Percentiles rank a stretch among this genome's conserved stretches.
These are phyloP conservation scores for Nyctibius bracteatus DNA, from an alignment of 2,113 vertebrate species.

Conservation along the genomic window DNA sequence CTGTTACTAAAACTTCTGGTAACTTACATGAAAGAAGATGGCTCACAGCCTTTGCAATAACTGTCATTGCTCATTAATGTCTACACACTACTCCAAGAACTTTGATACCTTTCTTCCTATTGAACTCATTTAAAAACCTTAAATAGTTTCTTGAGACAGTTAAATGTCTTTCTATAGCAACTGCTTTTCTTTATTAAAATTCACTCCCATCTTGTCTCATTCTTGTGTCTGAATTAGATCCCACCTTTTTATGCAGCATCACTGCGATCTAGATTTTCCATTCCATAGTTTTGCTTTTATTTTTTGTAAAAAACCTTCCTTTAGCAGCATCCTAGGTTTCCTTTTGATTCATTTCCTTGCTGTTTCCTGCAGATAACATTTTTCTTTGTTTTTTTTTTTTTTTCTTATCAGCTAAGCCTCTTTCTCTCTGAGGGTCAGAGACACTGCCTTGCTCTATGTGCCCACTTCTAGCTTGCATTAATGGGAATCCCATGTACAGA, in stretches of 20 bases:
- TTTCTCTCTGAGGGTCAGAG: background rate
- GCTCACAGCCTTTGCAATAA: background rate
- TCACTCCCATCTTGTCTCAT: background rate
- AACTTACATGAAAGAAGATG: background rate
- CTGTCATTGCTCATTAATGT: background rate
- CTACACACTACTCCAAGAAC: background rate
- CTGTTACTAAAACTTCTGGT: background rate
- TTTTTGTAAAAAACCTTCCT: background rate
- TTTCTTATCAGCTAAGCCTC: background rate
- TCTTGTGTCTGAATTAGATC: background rate
- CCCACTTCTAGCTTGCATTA: background rate
- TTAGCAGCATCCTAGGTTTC: background rate
- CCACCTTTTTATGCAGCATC: background rate
- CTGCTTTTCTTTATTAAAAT: background rate
- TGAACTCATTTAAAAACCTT: background rate
- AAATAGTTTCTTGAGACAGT: background rate
- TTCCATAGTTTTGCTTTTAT: background rate
- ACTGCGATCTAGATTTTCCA: background rate
- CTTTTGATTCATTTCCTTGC: background rate
- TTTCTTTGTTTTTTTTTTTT: background rate
- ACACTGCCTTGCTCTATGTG: background rate
- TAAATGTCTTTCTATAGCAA: conserved; percentile 16
- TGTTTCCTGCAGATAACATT: background rate
- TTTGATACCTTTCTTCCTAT: conserved; percentile 4
- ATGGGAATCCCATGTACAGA: background rate